Evolutionary conservation across 2,888 invertebrate species (phyloP).

Genomic region (Rhagonycha fulva): DNA sequence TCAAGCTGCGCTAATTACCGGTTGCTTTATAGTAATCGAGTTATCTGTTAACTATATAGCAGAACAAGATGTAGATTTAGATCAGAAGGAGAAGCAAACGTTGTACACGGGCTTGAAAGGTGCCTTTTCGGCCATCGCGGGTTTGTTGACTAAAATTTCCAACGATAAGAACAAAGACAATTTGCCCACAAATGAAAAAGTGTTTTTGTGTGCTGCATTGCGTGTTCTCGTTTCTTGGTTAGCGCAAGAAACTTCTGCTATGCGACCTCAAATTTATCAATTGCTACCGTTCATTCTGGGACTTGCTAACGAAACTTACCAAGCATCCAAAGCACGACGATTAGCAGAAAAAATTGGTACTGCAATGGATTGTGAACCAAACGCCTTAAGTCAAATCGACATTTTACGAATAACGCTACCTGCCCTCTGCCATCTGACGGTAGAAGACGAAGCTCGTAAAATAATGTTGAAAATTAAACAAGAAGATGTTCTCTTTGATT

Average conservation of each 20-base stretch:
- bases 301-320: slow-evolving; percentile 81
- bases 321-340: slow-evolving; percentile 70
- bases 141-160: slow-evolving; percentile 72
- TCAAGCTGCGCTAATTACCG: slow-evolving; percentile 77
- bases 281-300: slow-evolving; percentile 81
- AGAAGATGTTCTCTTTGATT: slow-evolving; percentile 80
- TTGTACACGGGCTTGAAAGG: slow-evolving; percentile 89
- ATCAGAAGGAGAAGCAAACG: slow-evolving; percentile 89
- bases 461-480: slow-evolving; percentile 77
- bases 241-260: slow-evolving; percentile 87
- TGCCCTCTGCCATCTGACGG: slow-evolving; percentile 87
- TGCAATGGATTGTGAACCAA: slow-evolving; percentile 49
- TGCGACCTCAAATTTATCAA: slow-evolving; percentile 81
- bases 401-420: slow-evolving; percentile 83
- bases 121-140: slow-evolving; percentile 81
- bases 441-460: slow-evolving; percentile 85
- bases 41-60: slow-evolving; percentile 79
- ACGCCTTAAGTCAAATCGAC: slow-evolving; percentile 60
- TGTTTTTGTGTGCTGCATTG: slow-evolving; percentile 83
- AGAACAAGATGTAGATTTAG: slow-evolving; percentile 80
- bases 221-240: slow-evolving; percentile 87
- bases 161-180: slow-evolving; percentile 75
- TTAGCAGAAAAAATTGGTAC: slow-evolving; percentile 68
- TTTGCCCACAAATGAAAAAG: slow-evolving; percentile 70
- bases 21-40: slow-evolving; percentile 83